Conservation (phyloP, 2,888 invertebrate genomes). For the Melangyna quadrimaculata region DNA sequence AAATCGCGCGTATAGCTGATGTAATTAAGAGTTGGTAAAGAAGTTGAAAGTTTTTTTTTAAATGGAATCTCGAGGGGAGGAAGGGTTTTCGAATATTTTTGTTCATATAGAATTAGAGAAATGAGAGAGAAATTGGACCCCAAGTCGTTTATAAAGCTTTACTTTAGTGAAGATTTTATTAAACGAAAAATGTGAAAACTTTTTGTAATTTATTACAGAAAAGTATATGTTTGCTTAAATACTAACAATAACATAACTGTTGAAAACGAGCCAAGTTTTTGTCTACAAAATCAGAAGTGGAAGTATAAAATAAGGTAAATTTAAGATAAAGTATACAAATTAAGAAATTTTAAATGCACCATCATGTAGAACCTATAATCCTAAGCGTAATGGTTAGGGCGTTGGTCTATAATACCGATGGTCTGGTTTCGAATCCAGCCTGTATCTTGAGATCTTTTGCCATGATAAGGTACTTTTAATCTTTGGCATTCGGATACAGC, state of each 20-base stretch:
- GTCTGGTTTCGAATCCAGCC: no score
- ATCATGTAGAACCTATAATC: no score
- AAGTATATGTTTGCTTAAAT: not conserved
- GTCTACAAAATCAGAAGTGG: not conserved
- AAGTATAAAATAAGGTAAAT: not conserved
- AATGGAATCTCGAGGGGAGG: not conserved
- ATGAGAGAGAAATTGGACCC: not conserved
- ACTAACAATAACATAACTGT: not conserved
- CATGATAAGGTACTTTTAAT: no score
- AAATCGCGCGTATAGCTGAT: slow-evolving; percentile 31
- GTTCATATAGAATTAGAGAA: not conserved
- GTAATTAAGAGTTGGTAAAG: slow-evolving; percentile 26
- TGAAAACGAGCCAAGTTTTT: not conserved
- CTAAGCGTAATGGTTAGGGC: no score
- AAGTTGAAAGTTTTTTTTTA: slow-evolving; percentile 11
- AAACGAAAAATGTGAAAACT: not conserved
- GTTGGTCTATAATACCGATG: no score
- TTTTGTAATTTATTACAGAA: not conserved
- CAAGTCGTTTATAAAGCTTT: not conserved
- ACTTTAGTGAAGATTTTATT: not conserved
- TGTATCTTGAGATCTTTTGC: no score
- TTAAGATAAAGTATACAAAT: not conserved
- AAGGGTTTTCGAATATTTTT: not conserved
- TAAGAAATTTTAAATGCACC: no score
- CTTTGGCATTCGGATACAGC: no score